A percentile compares a stretch with the other conserved stretches of the same genome.
These are phyloP conservation scores for Calliopum simillimum DNA, from an alignment of 2,888 invertebrate species.

Conservation along the genomic window DNA sequence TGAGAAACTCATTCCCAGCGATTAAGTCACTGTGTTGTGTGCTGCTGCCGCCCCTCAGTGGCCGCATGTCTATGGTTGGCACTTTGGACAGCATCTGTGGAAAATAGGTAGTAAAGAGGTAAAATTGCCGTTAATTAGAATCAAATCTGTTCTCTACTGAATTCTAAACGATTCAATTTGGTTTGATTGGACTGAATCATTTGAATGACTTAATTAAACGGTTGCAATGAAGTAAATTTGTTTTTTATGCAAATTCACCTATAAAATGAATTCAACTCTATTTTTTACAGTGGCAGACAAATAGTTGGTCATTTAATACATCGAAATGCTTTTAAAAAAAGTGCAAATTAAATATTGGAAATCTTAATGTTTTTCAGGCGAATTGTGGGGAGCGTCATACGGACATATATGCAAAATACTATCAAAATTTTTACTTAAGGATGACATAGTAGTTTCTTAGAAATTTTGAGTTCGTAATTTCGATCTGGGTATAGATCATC, in stretches of 20 bases:
- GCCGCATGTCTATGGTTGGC: conserved; percentile 48
- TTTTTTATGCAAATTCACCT: conserved; percentile 11
- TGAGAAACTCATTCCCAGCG: conserved; percentile 65
- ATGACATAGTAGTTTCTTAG: too few relatives aligned
- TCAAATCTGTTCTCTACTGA: conserved; percentile 8
- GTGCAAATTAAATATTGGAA: too few relatives aligned
- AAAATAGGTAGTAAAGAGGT: conserved; percentile 24
- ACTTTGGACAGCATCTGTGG: conserved; percentile 23
- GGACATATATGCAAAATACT: too few relatives aligned
- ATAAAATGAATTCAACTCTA: neutral
- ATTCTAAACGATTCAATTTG: neutral
- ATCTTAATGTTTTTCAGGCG: too few relatives aligned
- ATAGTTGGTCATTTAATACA: too few relatives aligned
- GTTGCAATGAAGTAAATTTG: conserved; percentile 15
- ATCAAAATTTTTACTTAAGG: too few relatives aligned
- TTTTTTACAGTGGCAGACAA: too few relatives aligned
- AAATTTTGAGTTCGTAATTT: too few relatives aligned
- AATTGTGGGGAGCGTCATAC: too few relatives aligned
- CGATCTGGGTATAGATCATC: too few relatives aligned
- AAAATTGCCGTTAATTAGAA: neutral
- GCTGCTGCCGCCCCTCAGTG: conserved; percentile 41
- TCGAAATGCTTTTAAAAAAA: too few relatives aligned
- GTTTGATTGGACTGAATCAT: neutral
- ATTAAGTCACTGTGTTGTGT: conserved; percentile 60
- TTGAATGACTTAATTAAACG: conserved; percentile 8